Evolutionary conservation across 2,888 invertebrate species (phyloP).

Genomic region (Himalopsyche tibetana): DNA sequence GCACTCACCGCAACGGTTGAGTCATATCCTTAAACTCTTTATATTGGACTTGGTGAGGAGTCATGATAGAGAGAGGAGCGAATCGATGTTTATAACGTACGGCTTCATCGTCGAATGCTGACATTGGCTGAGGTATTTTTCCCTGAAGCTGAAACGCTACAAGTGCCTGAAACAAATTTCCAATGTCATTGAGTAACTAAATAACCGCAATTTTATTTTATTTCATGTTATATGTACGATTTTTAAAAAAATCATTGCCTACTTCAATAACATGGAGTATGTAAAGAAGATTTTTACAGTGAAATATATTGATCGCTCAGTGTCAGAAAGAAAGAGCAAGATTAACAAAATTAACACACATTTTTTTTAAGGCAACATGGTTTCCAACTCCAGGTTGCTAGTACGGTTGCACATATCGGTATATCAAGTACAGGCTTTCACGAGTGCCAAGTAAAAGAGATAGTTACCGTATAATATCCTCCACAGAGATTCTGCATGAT

Average conservation of each 20-base stretch:
- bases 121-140: slow-evolving; percentile 89
- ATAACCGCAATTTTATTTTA: too few relatives aligned
- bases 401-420: too few relatives aligned
- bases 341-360: background rate
- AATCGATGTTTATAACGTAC: slow-evolving; percentile 97
- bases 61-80: slow-evolving; percentile 89
- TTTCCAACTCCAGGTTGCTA: too few relatives aligned
- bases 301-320: too few relatives aligned
- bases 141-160: slow-evolving; percentile 92
- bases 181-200: too few relatives aligned
- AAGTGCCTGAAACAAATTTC: slow-evolving; percentile 81
- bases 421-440: background rate
- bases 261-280: too few relatives aligned
- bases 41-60: slow-evolving; percentile 95
- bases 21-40: slow-evolving; percentile 92
- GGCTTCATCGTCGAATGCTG: slow-evolving; percentile 94
- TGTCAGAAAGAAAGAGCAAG: background rate
- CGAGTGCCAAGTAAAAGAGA: background rate
- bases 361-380: too few relatives aligned
- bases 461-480: slow-evolving; percentile 90
- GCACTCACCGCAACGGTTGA: slow-evolving; percentile 79
- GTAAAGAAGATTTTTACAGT: background rate
- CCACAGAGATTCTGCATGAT: slow-evolving; percentile 96
- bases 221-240: too few relatives aligned
- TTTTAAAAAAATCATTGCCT: too few relatives aligned